These are phyloP conservation scores for Himalopsyche anomala DNA, from an alignment of 2,888 invertebrate species.

Conservation along the genomic window DNA sequence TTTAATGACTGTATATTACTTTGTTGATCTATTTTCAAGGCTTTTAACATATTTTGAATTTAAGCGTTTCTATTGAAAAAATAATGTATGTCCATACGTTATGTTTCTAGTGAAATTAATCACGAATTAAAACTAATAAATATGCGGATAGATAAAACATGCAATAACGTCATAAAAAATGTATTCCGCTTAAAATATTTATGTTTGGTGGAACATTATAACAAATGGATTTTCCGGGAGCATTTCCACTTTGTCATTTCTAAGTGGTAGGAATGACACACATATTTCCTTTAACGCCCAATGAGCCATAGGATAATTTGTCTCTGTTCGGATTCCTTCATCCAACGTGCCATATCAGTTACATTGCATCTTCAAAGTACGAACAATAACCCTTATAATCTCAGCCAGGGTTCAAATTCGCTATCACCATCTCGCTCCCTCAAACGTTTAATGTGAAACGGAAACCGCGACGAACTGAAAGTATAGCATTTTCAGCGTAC, in stretches of 20 bases:
- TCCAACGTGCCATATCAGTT: constrained; percentile 57
- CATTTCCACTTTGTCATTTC: not conserved
- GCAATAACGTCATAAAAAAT: no score
- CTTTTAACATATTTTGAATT: no score
- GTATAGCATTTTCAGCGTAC: constrained; percentile 51
- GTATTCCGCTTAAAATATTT: no score
- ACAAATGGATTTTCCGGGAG: not conserved
- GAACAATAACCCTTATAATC: constrained; percentile 52
- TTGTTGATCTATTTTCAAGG: no score
- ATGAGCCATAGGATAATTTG: constrained; percentile 5
- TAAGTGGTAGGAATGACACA: not conserved
- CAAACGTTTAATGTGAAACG: not conserved
- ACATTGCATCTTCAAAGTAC: constrained; percentile 58
- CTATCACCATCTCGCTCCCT: not conserved
- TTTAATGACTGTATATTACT: no score
- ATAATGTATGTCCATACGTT: no score
- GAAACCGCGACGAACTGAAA: constrained; percentile 47
- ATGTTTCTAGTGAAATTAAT: no score
- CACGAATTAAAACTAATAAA: no score
- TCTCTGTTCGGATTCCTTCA: constrained; percentile 28
- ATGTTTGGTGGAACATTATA: no score
- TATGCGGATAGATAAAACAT: no score
- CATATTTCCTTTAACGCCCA: constrained; percentile 16
- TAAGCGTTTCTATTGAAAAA: no score
- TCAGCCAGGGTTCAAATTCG: constrained; percentile 44